Conservation (phyloP, 2,113 vertebrate genomes). For the Corythoichthys intestinalis region DNA sequence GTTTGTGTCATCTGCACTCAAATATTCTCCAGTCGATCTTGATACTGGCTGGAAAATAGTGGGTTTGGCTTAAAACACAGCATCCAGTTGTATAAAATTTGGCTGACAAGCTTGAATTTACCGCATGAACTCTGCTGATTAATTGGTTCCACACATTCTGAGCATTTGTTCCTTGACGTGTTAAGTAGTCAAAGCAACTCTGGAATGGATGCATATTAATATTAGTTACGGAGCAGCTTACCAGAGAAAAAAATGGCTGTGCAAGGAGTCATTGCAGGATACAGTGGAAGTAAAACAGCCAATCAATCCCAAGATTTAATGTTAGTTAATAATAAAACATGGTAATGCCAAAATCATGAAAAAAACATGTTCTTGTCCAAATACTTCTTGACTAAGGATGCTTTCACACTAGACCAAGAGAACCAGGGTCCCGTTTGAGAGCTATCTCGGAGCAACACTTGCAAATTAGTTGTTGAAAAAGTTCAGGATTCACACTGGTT, state of each 20-base stretch:
- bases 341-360: too few relatives aligned
- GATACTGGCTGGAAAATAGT: conserved; percentile 42
- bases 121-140: conserved; percentile 67
- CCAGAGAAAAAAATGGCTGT: neutral
- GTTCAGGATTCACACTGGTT: too few relatives aligned
- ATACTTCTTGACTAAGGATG: too few relatives aligned
- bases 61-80: neutral
- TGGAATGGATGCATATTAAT: conserved; percentile 44
- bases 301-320: neutral
- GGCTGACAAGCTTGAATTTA: conserved; percentile 24
- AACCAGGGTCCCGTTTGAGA: too few relatives aligned
- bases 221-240: conserved; percentile 3
- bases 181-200: conserved; percentile 76
- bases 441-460: too few relatives aligned
- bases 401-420: too few relatives aligned
- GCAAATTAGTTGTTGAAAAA: too few relatives aligned
- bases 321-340: neutral
- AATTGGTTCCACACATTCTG: conserved; percentile 74
- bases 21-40: conserved; percentile 20
- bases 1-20: conserved; percentile 16
- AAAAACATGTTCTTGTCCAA: too few relatives aligned
- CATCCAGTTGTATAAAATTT: neutral
- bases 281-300: neutral
- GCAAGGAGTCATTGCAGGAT: conserved; percentile 12
- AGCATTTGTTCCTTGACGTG: conserved; percentile 70